Evolutionary conservation across 1,140 invertebrate species (phyloP), one percentile per base, ranked within the genome.

Genomic region (Vanessa tameamea): DNA sequence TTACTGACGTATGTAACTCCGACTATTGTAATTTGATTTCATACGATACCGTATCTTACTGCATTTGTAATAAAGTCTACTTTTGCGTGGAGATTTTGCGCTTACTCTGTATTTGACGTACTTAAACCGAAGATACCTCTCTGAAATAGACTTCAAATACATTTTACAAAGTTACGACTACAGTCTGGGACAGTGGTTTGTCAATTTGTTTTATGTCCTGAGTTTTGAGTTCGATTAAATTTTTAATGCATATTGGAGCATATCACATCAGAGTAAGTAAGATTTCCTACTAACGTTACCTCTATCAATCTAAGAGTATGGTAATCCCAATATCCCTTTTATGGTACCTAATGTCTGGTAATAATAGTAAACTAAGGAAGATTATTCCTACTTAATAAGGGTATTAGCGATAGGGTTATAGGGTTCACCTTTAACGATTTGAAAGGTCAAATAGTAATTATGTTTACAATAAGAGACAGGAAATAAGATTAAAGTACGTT

Each of bases 101-200:
- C 57, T 61, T 37, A 61, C 57, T 43, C 57, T 61, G 57, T 61
- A 61, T 61, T 61, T 61, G 57, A 61, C 57, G 57, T 61, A 61
- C 57, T 31, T 20, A n/a, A 15, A 50, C 48, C 15, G 16, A 59
- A 61, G 57, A 61, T 61, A 61, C 31, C 57, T 61, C 57, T 5
- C 12, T 61, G 14, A 61, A 61, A 61, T 61, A 61, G 57, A 61
- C 57, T 61, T 61, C 57, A 61, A 31, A 61, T 61, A 61, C 15
- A 61, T 61, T 61, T 61, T 61, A 61, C 15, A 37, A 37, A 31
- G 26, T 61, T 61, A 61, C 57, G 57, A 61, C 12, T 15, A 23
- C 57, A 11, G 57, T 61, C 31, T 61, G 57, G 15, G 23, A 37
- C 31, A 37, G 26, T 37, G 57, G 57, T 61, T 37, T 61, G 57